Conservation (phyloP, 2,797 vertebrate species). For the Natrix natrix region DNA sequence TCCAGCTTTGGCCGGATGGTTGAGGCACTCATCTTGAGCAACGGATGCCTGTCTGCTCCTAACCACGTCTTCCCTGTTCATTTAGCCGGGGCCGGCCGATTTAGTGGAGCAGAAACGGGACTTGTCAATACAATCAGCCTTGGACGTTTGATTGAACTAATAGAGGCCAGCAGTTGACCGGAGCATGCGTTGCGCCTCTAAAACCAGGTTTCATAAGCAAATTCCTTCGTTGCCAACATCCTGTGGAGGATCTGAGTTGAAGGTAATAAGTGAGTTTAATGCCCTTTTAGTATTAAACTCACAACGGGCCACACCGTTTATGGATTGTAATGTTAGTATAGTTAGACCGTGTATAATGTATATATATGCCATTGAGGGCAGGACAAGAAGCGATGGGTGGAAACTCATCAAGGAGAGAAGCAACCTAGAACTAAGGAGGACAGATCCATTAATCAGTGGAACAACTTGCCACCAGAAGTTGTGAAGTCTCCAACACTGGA, state of each 20-base stretch:
- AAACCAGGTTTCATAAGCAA: not conserved
- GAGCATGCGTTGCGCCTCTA: not conserved
- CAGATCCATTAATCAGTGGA: too few relatives aligned
- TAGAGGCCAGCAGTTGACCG: not conserved
- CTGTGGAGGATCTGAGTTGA: not conserved
- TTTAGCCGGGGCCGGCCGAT: not conserved
- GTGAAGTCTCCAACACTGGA: too few relatives aligned
- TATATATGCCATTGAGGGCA: too few relatives aligned
- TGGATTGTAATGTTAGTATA: too few relatives aligned
- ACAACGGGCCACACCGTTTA: too few relatives aligned
- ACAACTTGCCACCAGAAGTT: too few relatives aligned
- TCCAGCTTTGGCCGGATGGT: slow-evolving; percentile 8
- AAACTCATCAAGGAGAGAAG: too few relatives aligned
- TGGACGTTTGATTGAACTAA: not conserved
- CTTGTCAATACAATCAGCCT: slow-evolving; percentile 18
- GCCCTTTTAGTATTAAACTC: too few relatives aligned
- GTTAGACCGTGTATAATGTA: too few relatives aligned
- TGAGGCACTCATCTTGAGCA: not conserved
- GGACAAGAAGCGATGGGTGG: too few relatives aligned
- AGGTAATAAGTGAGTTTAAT: too few relatives aligned
- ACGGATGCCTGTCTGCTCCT: not conserved
- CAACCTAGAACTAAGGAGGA: too few relatives aligned
- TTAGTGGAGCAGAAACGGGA: not conserved
- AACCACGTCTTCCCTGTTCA: not conserved
- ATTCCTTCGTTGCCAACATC: not conserved